phyloP scores from a whole-genome alignment of 53 echinoderm and acorn worm species.

The Glandiceps talaboti region DNA sequence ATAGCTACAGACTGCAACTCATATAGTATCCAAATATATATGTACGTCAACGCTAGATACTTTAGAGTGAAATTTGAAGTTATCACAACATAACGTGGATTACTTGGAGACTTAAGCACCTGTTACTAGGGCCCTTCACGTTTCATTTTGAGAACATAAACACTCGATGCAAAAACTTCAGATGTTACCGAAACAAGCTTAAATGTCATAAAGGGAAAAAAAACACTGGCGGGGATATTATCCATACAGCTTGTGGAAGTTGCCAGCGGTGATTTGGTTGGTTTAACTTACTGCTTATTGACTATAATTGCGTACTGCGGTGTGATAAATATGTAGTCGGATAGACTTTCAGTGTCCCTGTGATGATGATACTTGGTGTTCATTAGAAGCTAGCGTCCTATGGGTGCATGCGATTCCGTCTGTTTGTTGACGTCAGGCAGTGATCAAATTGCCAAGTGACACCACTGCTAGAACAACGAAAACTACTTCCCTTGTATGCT shows the following conservation, averaged over 20 bases:
- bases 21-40: too few species aligned
- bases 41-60: too few species aligned
- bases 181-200: too few species aligned
- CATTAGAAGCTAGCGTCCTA: not conserved
- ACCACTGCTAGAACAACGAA: not conserved
- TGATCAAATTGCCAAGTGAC: not conserved
- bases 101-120: too few species aligned
- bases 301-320: not conserved
- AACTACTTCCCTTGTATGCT: not conserved
- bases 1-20: too few species aligned
- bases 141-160: too few species aligned
- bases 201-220: too few species aligned
- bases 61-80: too few species aligned
- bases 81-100: too few species aligned
- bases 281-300: not conserved
- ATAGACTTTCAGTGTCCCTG: not conserved
- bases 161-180: too few species aligned
- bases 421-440: not conserved
- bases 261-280: not conserved
- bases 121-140: too few species aligned
- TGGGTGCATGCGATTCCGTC: not conserved
- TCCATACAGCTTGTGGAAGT: not conserved
- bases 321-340: not conserved
- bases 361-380: not conserved
- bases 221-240: too few species aligned